Evolutionary conservation across 2,888 invertebrate species (phyloP).

Genomic region (Synergus gifuensis): DNA sequence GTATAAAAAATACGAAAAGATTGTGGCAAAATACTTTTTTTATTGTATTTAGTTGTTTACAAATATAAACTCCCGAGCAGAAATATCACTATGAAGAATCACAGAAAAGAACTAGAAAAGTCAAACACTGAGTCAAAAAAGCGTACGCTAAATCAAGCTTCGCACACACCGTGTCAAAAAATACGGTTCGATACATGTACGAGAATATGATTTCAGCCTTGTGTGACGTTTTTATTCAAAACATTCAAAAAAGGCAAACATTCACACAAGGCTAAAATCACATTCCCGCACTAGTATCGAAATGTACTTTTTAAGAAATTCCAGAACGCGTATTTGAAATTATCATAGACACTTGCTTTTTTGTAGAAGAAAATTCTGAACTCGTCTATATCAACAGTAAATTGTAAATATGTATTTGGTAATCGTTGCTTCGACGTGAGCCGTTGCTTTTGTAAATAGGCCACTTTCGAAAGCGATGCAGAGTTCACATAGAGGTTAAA

Average conservation of each 20-base stretch:
- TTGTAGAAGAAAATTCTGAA: background rate
- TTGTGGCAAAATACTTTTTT: background rate
- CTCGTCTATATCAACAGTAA: background rate
- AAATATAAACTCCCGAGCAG: background rate
- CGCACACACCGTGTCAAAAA: no score
- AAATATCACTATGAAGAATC: background rate
- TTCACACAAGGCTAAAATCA: no score
- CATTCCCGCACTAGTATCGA: no score
- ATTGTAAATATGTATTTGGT: conserved; percentile 14
- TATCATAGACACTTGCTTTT: background rate
- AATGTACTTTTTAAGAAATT: background rate
- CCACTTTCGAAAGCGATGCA: conserved; percentile 38
- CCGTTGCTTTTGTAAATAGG: conserved; percentile 38
- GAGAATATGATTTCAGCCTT: no score
- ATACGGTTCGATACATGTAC: no score
- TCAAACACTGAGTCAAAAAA: no score
- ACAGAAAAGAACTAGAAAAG: no score
- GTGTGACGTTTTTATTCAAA: no score
- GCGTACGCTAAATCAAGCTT: no score
- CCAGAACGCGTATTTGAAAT: background rate
- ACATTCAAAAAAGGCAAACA: no score
- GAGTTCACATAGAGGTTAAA: conserved; percentile 30
- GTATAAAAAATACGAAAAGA: background rate
- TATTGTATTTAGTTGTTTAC: background rate
- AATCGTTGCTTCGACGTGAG: conserved; percentile 4